phyloP scores from a whole-genome alignment of 2,797 vertebrate species.

The Telmatherina bonti region DNA sequence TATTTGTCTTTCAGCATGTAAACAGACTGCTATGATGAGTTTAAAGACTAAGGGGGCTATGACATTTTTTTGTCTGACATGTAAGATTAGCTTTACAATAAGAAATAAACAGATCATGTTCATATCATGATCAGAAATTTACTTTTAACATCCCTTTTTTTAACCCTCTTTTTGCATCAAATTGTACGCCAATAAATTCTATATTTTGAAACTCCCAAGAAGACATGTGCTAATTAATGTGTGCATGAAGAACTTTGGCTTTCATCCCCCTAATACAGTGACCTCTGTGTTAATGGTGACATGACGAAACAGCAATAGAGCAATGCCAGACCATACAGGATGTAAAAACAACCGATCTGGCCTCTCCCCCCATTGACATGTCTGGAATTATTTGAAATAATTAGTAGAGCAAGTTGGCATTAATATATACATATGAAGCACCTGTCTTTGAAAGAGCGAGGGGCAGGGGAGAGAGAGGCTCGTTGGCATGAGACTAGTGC shows the following conservation, averaged over 20 bases:
- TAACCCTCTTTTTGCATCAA: background rate
- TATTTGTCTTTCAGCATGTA: too few species aligned
- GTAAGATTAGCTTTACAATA: background rate
- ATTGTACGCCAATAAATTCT: background rate
- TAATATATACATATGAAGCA: conserved; percentile 26
- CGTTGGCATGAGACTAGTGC: conserved; percentile 70
- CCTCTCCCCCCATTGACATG: conserved; percentile 53
- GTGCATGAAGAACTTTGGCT: background rate
- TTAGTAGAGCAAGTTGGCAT: conserved; percentile 59
- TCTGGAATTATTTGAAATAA: conserved; percentile 72
- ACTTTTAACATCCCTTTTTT: background rate
- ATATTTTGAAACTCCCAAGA: background rate
- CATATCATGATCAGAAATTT: background rate
- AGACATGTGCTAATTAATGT: background rate
- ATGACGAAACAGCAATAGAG: conserved; percentile 26
- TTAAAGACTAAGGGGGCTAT: too few species aligned
- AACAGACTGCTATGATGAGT: too few species aligned
- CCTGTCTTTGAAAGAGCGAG: conserved; percentile 44
- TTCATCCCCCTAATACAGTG: conserved; percentile 5
- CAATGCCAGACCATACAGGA: conserved; percentile 55
- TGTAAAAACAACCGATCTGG: conserved; percentile 48
- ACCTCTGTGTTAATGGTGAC: conserved; percentile 34
- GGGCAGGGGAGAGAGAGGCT: background rate
- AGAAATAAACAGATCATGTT: background rate
- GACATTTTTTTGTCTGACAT: too few species aligned